Conservation (phyloP, 92 coral and sea anemone species). For the Heteractis magnifica region DNA sequence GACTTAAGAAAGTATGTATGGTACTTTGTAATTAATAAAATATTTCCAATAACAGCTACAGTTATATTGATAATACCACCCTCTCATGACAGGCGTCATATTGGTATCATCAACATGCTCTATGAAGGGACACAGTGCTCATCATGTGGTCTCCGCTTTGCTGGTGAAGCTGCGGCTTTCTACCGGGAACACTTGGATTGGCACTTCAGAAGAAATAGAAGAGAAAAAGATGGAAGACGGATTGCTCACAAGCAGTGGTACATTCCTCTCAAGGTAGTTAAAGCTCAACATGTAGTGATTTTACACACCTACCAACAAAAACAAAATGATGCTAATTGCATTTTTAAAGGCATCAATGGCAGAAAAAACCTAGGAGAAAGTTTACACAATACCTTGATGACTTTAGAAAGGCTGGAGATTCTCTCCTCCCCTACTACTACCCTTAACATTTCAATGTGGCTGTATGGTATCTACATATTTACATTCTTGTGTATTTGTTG, state of each 20-base stretch:
- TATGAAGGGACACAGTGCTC: conserved; percentile 95
- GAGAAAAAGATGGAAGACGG: conserved; percentile 86
- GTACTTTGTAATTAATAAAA: no score
- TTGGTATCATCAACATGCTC: conserved; percentile 61
- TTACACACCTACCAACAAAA: not conserved
- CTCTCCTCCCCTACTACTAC: not conserved
- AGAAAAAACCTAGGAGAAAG: no score
- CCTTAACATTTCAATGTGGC: not conserved
- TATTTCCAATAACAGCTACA: not conserved
- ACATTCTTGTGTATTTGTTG: not conserved
- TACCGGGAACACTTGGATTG: conserved; percentile 96
- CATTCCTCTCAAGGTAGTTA: conserved; percentile 63
- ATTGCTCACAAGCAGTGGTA: conserved; percentile 93
- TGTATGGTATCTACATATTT: not conserved
- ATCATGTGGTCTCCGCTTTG: conserved; percentile 92
- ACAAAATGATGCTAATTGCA: no score
- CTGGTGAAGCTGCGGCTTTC: conserved; percentile 78
- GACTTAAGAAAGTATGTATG: conserved; percentile 78
- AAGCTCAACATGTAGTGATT: not conserved
- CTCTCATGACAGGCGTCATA: conserved; percentile 59
- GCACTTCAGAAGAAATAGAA: conserved; percentile 94
- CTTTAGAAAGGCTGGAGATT: no score
- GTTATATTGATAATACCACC: not conserved
- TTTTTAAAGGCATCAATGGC: no score
- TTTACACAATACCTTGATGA: no score